Evolutionary conservation across 2,113 vertebrate genomes (phyloP).

Genomic region (Notothenia coriiceps): DNA sequence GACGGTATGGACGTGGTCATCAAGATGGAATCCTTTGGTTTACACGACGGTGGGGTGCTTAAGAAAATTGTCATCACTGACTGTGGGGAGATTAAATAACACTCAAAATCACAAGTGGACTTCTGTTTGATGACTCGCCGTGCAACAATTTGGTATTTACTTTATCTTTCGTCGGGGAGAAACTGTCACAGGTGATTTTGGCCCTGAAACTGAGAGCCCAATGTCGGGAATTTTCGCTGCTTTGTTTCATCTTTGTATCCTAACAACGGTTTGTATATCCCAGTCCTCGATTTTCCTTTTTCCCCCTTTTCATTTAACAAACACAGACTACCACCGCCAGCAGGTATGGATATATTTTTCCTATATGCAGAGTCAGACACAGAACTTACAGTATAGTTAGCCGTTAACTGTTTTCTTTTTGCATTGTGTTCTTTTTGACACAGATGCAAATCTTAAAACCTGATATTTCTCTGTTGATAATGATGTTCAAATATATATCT

Average conservation of each 20-base stretch:
- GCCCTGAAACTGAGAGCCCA: too few species aligned
- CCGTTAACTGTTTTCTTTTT: too few species aligned
- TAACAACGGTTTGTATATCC: too few species aligned
- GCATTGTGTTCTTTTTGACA: too few species aligned
- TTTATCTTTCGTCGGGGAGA: neutral
- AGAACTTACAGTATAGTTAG: too few species aligned
- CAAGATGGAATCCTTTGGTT: constrained; percentile 92
- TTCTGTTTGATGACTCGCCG: constrained; percentile 1
- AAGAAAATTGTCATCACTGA: constrained; percentile 92
- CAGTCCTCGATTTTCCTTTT: too few species aligned
- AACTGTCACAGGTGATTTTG: neutral
- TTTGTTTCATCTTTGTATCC: too few species aligned
- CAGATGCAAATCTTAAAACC: neutral
- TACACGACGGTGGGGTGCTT: constrained; percentile 89
- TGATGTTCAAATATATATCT: neutral
- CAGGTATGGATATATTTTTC: too few species aligned
- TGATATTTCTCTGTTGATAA: neutral
- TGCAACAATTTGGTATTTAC: constrained; percentile 14
- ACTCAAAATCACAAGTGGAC: neutral
- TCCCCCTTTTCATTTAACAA: too few species aligned
- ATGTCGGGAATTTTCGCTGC: too few species aligned
- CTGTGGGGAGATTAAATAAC: constrained; percentile 91
- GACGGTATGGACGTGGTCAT: constrained; percentile 93
- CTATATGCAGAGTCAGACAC: too few species aligned
- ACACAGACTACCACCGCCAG: too few species aligned